A percentile compares a stretch with the other conserved stretches of the same genome.
phyloP scores from a whole-genome alignment of 2,797 vertebrate species.

The Anabas testudineus region DNA sequence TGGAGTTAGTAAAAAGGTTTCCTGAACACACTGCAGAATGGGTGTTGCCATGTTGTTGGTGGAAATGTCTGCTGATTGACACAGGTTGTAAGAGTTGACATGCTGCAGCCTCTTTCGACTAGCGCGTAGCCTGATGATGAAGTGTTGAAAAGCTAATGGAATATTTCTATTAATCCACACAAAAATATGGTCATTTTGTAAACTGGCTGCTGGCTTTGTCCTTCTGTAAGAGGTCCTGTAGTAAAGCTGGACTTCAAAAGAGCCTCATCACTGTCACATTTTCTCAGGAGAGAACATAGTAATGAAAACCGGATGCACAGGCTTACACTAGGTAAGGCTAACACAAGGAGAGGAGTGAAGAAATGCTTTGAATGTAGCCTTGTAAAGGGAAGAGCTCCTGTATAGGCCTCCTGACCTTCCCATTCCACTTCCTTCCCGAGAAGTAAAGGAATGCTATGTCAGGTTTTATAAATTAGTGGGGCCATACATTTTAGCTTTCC shows the following conservation, averaged over 20 bases:
- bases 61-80: constrained; percentile 83
- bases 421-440: constrained; percentile 81
- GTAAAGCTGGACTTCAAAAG: constrained; percentile 75
- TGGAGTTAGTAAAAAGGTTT: constrained; percentile 72
- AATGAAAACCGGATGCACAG: constrained; percentile 79
- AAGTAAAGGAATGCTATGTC: constrained; percentile 77
- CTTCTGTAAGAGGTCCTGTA: constrained; percentile 41
- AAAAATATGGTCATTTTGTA: background rate
- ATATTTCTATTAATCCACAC: background rate
- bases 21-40: constrained; percentile 73
- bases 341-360: constrained; percentile 72
- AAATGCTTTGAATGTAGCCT: constrained; percentile 82
- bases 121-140: constrained; percentile 54
- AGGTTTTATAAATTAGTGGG: constrained; percentile 70
- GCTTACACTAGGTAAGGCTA: constrained; percentile 71
- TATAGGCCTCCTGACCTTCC: constrained; percentile 73
- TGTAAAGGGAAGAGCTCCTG: constrained; percentile 77
- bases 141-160: constrained; percentile 18
- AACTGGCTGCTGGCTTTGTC: constrained; percentile 23
- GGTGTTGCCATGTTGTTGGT: constrained; percentile 73
- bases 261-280: constrained; percentile 66
- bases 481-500: constrained; percentile 30
- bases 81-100: constrained; percentile 65
- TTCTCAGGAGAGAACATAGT: constrained; percentile 64
- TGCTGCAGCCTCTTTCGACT: constrained; percentile 70